Base-by-base conservation (phyloP, 2,113 vertebrate species). In the Falcunculus frontatus region DNA sequence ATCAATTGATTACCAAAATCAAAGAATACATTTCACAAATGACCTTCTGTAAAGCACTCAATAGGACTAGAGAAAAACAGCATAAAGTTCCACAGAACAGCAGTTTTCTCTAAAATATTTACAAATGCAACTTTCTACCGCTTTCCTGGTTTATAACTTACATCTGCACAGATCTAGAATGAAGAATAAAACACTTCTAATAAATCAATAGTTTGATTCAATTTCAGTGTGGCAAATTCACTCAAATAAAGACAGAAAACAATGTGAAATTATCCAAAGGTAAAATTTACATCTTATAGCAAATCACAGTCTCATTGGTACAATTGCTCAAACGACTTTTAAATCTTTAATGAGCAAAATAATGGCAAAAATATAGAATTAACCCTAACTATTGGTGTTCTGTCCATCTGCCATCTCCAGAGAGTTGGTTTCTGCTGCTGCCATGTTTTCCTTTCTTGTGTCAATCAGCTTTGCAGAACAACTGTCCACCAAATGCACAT, bases 121-220 rank as follows among this genome's bases (percentile, higher is more conserved):
- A 89, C n/a, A 85, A 91, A 87, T 56, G 25, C 41, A 96, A 78
- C 53, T 95, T 95, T 96, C 94, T 94, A 96, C 53, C 81, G 69
- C 84, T 95, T 97, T 96, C 81, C 82, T 96, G 70, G 79, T 97
- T 98, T 97, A 94, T 94, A 94, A 91, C 39, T 95, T 73, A 92
- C 92, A 95, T 96, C 85, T 97, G 92, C 90, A 93, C 78, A 96
- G 63, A 85, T n/a, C 9, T n/a, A 80, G 80, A 92, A 76, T 67
- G 68, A 89, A 95, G 87, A 82, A 75, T 81, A 84, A 92, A 95
- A 27, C 41, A 53, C 15, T 70, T 84, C 46, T 82, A 65, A 81
- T 56, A 84, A 84, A 94, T 62, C 76, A 90, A 13, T 42, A 41
- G 4, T 55, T 92, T 84, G 25, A 64, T 47, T 70, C 32, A 6